Evolutionary conservation across 2,113 vertebrate genomes (phyloP).

Genomic region (Mormyrus iriodes): DNA sequence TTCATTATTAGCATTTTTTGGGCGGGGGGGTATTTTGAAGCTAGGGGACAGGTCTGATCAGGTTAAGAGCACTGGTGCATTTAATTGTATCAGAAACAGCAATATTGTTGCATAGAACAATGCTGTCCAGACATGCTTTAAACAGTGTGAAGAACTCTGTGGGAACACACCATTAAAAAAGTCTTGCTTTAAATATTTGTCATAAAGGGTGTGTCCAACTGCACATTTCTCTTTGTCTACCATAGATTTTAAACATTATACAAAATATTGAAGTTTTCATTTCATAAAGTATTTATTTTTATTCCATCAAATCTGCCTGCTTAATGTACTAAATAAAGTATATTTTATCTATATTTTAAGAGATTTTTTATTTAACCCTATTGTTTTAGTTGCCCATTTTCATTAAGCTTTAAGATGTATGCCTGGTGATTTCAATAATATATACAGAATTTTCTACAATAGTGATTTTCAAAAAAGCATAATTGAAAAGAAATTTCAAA

Average conservation of each 20-base stretch:
- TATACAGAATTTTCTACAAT: conserved; percentile 41
- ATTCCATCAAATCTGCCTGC: conserved; percentile 61
- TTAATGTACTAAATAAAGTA: conserved; percentile 70
- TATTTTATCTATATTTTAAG: conserved; percentile 72
- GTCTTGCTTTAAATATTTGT: conserved; percentile 39
- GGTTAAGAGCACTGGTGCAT: conserved; percentile 57
- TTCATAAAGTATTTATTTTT: conserved; percentile 65
- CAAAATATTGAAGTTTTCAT: conserved; percentile 46
- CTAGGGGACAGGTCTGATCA: conserved; percentile 41
- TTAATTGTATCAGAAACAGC: conserved; percentile 54
- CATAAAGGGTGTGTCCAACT: conserved; percentile 35
- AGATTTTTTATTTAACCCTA: conserved; percentile 67
- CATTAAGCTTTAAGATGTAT: conserved; percentile 28
- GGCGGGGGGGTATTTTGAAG: conserved; percentile 30
- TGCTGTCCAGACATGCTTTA: conserved; percentile 33
- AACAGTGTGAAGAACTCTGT: conserved; percentile 31
- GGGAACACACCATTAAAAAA: conserved; percentile 36
- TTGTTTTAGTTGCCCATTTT: conserved; percentile 40
- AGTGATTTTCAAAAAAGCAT: conserved; percentile 39
- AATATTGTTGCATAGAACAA: conserved; percentile 45
- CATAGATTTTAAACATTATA: conserved; percentile 28
- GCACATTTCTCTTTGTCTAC: conserved; percentile 33
- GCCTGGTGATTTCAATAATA: conserved; percentile 22
- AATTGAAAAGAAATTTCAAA: conserved; percentile 28
- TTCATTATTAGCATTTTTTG: conserved; percentile 50